A percentile compares a stretch with the other conserved stretches of the same genome.
Conservation (phyloP, 1,140 invertebrate species). For the Penaeus chinensis region DNA sequence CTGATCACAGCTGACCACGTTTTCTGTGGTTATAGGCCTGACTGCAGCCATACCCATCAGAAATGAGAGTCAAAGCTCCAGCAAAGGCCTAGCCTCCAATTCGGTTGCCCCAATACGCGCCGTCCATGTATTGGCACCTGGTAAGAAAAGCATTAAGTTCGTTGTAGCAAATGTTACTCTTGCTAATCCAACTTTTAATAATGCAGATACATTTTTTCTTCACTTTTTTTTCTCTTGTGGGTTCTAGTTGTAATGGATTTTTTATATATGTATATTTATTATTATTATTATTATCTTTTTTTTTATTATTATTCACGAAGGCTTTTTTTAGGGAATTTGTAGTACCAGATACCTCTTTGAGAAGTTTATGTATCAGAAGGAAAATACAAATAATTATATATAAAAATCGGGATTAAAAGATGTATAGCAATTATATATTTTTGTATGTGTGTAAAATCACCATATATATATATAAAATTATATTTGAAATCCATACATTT, state of each 20-base stretch:
- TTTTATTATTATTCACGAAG: not conserved
- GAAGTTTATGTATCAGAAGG: no score
- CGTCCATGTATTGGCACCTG: conserved; percentile 53
- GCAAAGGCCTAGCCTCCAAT: conserved; percentile 49
- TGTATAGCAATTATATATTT: conserved; percentile 11
- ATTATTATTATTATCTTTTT: not conserved
- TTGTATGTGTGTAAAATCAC: conserved; percentile 18
- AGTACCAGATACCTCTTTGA: not conserved
- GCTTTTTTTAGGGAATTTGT: not conserved
- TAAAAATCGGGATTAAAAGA: not conserved
- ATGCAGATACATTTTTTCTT: not conserved
- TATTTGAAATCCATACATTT: conserved; percentile 7
- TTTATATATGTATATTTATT: no score
- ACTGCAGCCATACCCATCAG: conserved; percentile 55
- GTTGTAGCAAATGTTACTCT: conserved; percentile 34
- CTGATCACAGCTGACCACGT: conserved; percentile 17
- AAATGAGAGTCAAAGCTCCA: conserved; percentile 42
- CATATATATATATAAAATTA: conserved; percentile 35
- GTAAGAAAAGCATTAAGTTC: conserved; percentile 34
- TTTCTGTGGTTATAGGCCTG: conserved; percentile 51
- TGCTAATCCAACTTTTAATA: not conserved
- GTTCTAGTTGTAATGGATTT: no score
- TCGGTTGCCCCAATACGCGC: conserved; percentile 49
- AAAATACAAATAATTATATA: not conserved
- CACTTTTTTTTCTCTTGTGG: not conserved